Percentiles rank a stretch among this genome's conserved stretches.
These are phyloP conservation scores for Cistogaster globosa DNA, from an alignment of 2,888 invertebrate genomes.

Conservation along the genomic window DNA sequence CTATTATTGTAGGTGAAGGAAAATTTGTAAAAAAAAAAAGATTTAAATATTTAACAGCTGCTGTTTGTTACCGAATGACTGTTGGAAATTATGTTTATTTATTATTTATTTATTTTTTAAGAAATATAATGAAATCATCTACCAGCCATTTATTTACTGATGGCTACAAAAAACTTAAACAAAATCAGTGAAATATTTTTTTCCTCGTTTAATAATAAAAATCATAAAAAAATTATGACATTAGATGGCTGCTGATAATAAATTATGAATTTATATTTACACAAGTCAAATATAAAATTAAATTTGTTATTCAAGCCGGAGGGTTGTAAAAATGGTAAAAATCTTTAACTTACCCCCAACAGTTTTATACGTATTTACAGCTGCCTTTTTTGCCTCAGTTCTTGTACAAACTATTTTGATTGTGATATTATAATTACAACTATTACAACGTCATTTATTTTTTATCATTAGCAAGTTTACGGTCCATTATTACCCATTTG, in stretches of 20 bases:
- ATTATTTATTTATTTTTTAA: not conserved
- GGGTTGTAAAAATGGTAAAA: not conserved
- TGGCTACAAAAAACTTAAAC: not conserved
- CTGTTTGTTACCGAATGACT: not conserved
- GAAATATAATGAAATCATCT: not conserved
- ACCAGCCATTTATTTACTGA: not conserved
- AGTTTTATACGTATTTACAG: not conserved
- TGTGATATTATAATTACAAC: constrained; percentile 25
- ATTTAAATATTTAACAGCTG: constrained; percentile 32
- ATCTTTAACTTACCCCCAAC: not conserved
- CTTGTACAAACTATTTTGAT: too few relatives aligned
- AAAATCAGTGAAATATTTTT: not conserved
- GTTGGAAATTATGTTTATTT: too few relatives aligned
- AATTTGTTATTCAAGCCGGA: not conserved
- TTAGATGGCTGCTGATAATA: constrained; percentile 5
- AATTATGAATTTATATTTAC: not conserved
- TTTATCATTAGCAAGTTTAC: not conserved
- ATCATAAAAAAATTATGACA: not conserved
- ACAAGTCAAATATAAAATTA: not conserved
- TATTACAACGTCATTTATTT: not conserved
- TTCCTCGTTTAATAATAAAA: not conserved
- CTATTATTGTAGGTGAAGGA: not conserved
- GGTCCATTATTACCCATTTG: not conserved
- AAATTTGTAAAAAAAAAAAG: not conserved
- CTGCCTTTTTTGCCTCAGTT: constrained; percentile 34